Evolutionary conservation across 1,140 invertebrate species (phyloP), one percentile per base, ranked within the genome.

Genomic region (Aphidius ervi): DNA sequence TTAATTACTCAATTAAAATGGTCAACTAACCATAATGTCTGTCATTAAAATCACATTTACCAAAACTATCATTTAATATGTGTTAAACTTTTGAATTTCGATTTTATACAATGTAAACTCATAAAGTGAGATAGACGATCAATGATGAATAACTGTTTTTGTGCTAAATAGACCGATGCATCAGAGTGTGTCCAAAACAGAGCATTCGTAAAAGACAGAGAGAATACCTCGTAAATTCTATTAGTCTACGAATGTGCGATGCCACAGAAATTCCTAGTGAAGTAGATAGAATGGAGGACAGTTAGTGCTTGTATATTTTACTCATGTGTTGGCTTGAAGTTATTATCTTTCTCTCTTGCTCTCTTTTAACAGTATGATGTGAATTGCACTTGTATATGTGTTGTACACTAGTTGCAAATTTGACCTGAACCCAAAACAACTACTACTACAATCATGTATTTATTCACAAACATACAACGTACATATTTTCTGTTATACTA

Each of bases 191-290:
- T 62, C 62, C 45, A 45, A 56, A 20, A n/a, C 23, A 48, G 55
- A 46, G 31, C 2, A 23, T 10, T 7, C 43, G 45, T 31, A 43
- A 56, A 6, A 8, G 49, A 52, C 49, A 23, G 20, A 43, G 42
- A 40, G 5, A 9, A 52, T 39, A 65, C 58, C 63, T 65, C 68
- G 68, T 74, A 73, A 74, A 74, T 70, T 73, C 73, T 69, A 74
- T 74, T 73, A 74, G 71, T 73, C 68, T 71, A 69, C 68, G 67
- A 71, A 72, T 65, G 68, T 65, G 50, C 55, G 20, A 56, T 46
- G 31, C 55, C 55, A 56, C 55, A 56, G 55, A 31, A 56, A 56
- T 56, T 56, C 37, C 55, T 31, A 9, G 37, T 37, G 16, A 31
- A 31, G n/a, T 45, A 45, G 52, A n/a, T 39, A 40, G 16, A 5